Evolutionary conservation across 2,797 vertebrate species (phyloP).

Genomic region (Chelidonichthys spinosus): DNA sequence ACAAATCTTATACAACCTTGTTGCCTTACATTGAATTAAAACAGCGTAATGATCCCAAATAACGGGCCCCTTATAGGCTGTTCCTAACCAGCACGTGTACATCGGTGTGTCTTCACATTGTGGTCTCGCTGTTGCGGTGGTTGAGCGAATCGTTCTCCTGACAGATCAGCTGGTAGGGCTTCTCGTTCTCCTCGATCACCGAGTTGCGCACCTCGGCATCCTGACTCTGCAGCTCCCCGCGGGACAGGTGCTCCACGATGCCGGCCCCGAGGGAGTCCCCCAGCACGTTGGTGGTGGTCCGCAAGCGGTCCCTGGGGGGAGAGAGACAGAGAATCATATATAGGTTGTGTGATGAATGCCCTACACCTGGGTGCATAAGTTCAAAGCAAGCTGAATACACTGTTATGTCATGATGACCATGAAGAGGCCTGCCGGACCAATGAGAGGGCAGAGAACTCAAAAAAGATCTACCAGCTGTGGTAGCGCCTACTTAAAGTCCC

Average conservation of each 20-base stretch:
- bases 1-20: constrained; percentile 2
- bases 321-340: constrained; percentile 18
- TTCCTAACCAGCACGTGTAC: constrained; percentile 11
- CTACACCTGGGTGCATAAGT: too few species aligned
- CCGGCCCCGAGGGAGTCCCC: constrained; percentile 95
- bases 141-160: constrained; percentile 85
- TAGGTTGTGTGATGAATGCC: too few species aligned
- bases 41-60: constrained; percentile 1
- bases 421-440: too few species aligned
- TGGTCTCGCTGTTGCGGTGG: constrained; percentile 87
- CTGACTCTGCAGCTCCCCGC: constrained; percentile 87
- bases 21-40: constrained; percentile 2
- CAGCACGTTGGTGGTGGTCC: constrained; percentile 95
- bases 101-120: constrained; percentile 81
- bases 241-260: constrained; percentile 93
- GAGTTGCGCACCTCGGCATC: constrained; percentile 89
- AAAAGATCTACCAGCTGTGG: too few species aligned
- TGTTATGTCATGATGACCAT: too few species aligned
- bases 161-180: constrained; percentile 89
- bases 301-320: constrained; percentile 89
- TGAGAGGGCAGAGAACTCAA: too few species aligned
- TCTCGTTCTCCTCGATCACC: constrained; percentile 88
- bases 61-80: constrained; percentile 7
- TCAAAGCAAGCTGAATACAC: too few species aligned
- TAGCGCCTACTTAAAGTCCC: too few species aligned